Evolutionary conservation across 2,113 vertebrate genomes (phyloP), one percentile per base, ranked within the genome.

Genomic region (Aphelocoma coerulescens): DNA sequence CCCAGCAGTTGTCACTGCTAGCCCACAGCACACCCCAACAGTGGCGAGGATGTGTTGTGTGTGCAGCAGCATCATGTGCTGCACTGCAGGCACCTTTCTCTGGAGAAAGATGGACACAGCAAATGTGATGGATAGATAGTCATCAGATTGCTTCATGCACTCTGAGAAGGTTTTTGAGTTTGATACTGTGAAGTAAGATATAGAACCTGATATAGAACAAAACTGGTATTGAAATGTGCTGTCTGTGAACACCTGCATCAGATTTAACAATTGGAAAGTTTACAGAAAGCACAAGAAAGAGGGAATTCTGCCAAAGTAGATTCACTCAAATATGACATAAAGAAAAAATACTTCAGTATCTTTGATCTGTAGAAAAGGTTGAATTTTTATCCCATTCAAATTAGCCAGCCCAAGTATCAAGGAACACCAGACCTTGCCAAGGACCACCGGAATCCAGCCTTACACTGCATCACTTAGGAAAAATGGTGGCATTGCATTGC

Each of bases 381-480:
- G 73, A 52, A 65, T 57, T 63, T 75, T 79, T 59, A 55, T 63
- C 35, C 30, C 15, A 43, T 80, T 73, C 26, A 46, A 54, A 73
- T 76, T 39, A 85, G 18, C 23, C 46, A 74, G 8, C 6, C 28
- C 54, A 83, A 62, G 9, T 17, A 49, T 2, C 0, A 0, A 80
- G 54, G 41, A 61, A 17, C 32, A 57, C 4, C 46, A 52, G 57
- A 74, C 30, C 33, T 51, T 51, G 12, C 23, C 48, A 49, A 26
- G 48, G 48, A 24, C 23, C 48, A 49, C 23, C 61, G 79, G 44
- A 43, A 48, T 33, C 35, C 57, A 85, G 39, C 16, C 85, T 78
- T 27, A 17, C 0, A 3, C 5, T 0, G 0, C 27, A 32, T 44
- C 11, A 20, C 30, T 65, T 68, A 32, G 28, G 48, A 68, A 91